Evolutionary conservation across 2,113 vertebrate species (phyloP), one percentile per base, ranked within the genome.

Genomic region (Cinclus mexicanus): DNA sequence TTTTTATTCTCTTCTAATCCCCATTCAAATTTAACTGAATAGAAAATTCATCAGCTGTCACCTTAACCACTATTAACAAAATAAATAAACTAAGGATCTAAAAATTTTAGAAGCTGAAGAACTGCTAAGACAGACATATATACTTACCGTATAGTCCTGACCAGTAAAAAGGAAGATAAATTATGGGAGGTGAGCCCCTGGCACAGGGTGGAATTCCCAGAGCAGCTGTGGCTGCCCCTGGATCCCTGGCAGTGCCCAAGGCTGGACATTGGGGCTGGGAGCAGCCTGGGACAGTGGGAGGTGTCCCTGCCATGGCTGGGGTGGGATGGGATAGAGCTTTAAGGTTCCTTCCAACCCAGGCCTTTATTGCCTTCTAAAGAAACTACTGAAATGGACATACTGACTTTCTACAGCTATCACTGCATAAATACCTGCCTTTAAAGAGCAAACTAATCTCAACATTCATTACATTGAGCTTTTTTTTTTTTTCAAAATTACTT

Each of bases 251-350:
- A 65, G 42, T 24, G 59, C 1, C 31, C 68, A 0, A 26, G 42
- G 26, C 0, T 44, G 50, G 65, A 25, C 7, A 12, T 0, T 23
- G 5, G 23, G 56, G 39, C 28, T 28, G 2, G 55, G n/a, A 25
- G 20, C 21, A 4, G 0, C 19, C 28, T n/a, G 60, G 33, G 39
- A 1, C 3, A 21, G 13, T 5, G 46, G 53, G 0, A 39, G 33
- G 11, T 29, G 70, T 26, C 46, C n/a, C 47, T 15, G 69, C 39
- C 60, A 8, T 2, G 24, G 39, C 39, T 42, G 16, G 19, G 4
- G 7, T 14, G 9, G 16, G 0, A 46, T 1, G 0, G 29, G 29
- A 20, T 6, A 20, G 6, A 49, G 31, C 25, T 76, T 61, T 61
- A 11, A 52, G 12, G 35, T 9, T n/a, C 31, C 29, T 56, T 55